A percentile compares a stretch with the other conserved stretches of the same genome.
Evolutionary conservation across 2,888 invertebrate species (phyloP).

Genomic region (Balanococcus diminutus): DNA sequence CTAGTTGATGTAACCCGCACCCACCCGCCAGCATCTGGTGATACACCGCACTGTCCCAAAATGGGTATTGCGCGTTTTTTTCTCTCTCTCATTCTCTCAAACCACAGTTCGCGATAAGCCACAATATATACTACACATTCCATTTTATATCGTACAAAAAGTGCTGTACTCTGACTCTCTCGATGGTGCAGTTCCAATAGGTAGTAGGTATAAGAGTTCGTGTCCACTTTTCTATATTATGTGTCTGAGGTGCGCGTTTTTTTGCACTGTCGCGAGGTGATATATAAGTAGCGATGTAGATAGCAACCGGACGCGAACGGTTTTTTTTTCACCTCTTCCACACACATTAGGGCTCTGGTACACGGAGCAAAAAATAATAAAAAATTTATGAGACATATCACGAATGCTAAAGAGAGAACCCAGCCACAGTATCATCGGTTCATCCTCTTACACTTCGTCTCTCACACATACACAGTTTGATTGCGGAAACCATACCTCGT

Average conservation of each 20-base stretch:
- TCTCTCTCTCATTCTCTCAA: background rate
- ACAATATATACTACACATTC: background rate
- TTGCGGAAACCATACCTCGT: background rate
- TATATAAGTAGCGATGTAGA: constrained; percentile 49
- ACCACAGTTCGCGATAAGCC: constrained; percentile 26
- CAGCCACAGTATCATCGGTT: background rate
- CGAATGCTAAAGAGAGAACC: constrained; percentile 26
- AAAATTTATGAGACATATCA: constrained; percentile 49
- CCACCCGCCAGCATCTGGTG: background rate
- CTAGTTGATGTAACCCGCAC: constrained; percentile 25
- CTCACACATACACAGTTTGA: background rate
- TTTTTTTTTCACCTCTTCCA: background rate
- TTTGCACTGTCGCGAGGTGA: background rate
- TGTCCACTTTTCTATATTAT: no score
- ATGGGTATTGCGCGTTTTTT: background rate
- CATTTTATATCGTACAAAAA: background rate
- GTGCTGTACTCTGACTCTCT: background rate
- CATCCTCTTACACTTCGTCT: background rate
- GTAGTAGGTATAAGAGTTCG: no score
- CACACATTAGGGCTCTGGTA: constrained; percentile 1
- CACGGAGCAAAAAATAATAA: constrained; percentile 41
- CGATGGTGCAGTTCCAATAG: no score
- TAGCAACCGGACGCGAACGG: constrained; percentile 7
- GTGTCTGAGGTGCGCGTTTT: background rate
- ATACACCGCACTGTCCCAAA: background rate